phyloP scores from a whole-genome alignment of 2,888 invertebrate genomes.

The Dysmachus trigonus region DNA sequence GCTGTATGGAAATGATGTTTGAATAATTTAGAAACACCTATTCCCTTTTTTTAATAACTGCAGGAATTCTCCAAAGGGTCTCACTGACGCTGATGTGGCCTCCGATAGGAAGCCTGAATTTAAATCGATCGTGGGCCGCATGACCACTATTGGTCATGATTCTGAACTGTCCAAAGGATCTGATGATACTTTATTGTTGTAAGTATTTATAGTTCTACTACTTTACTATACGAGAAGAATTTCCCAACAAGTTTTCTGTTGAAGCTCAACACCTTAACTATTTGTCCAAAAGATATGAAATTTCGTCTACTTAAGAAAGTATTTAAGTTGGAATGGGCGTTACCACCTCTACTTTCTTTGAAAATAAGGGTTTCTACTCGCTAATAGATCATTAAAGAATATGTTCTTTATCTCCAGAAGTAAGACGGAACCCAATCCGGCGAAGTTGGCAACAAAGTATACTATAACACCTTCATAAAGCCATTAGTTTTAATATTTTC shows the following conservation, averaged over 20 bases:
- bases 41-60: neutral
- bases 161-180: slow-evolving; percentile 78
- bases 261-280: neutral
- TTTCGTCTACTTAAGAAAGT: too few relatives aligned
- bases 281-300: neutral
- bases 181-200: slow-evolving; percentile 81
- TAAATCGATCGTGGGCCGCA: slow-evolving; percentile 60
- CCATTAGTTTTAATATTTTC: too few relatives aligned
- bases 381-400: too few relatives aligned
- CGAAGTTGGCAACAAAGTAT: too few relatives aligned
- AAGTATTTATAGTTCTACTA: slow-evolving; percentile 62
- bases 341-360: too few relatives aligned
- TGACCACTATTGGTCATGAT: slow-evolving; percentile 74
- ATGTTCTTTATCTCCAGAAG: too few relatives aligned
- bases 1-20: neutral
- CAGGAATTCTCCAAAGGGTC: slow-evolving; percentile 56
- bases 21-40: neutral
- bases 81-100: slow-evolving; percentile 52
- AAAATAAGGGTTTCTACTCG: too few relatives aligned
- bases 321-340: too few relatives aligned
- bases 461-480: too few relatives aligned
- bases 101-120: slow-evolving; percentile 56
- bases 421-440: too few relatives aligned
- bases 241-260: neutral
- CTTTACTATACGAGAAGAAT: neutral